Evolutionary conservation across 2,888 invertebrate genomes (phyloP), one percentile per base, ranked within the genome.

Genomic region (Danaus chrysippus): DNA sequence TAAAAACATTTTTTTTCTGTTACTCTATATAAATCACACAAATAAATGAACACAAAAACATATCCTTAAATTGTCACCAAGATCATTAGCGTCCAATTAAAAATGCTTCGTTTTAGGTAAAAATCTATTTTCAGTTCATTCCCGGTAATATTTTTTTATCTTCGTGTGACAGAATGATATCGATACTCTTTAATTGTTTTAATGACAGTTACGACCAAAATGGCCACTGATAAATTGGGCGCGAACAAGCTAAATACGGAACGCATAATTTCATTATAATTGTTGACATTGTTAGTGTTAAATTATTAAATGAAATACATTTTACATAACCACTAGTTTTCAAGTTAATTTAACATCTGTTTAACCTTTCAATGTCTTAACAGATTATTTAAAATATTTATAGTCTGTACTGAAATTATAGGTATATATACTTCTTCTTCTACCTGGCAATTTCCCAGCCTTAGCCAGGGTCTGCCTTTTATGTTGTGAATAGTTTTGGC

Each of bases 141-240:
- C 66, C 68, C 62, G 65, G 63, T 60, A 60, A 61, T 68, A 66
- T 56, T 68, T 70, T 76, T 76, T 72, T 63, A 57, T 58, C 53
- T 60, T 54, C 65, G 62, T 65, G 46, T 81, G 87, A 87, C 90
- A 87, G 82, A 72, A 82, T 88, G 90, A 90, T 85, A 84, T 74
- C 78, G 76, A 70, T 65, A 58, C 73, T 71, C 76, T 75, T 73
- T 87, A 90, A 90, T 90, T 90, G 90, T 75, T 79, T 80, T 83
- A 90, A 90, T 75, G 90, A 89, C 83, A 85, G 87, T 81, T 76
- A 75, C 73, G 70, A 71, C 81, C 83, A 76, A 82, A 84, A 78
- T 71, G 72, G 68, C 69, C 69, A 53, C 73, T 84, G 84, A 87
- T 81, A 75, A 81, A 88, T 87, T 49, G 49, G 17, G 49, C 49